These are phyloP conservation scores for Knipowitschia caucasica DNA, from an alignment of 2,797 vertebrate genomes.

Conservation along the genomic window DNA sequence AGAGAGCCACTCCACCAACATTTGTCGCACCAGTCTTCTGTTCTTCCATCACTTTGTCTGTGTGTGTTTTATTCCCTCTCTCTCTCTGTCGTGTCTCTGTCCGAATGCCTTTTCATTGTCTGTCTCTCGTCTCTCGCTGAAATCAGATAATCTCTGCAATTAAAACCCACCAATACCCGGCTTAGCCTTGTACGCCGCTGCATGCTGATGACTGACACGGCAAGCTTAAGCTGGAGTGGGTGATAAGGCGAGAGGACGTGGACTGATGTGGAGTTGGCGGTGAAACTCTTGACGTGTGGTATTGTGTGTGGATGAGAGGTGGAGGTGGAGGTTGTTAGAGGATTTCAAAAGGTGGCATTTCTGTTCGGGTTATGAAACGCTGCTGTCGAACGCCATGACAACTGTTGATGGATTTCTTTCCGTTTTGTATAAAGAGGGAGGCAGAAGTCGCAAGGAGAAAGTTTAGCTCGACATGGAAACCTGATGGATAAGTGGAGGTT, in stretches of 20 bases:
- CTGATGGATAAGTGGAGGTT: conserved; percentile 7
- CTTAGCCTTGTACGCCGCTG: conserved; percentile 13
- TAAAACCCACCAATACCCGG: conserved; percentile 36
- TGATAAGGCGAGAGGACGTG: conserved; percentile 46
- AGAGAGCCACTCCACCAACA: too few species aligned
- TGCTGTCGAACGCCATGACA: conserved; percentile 2
- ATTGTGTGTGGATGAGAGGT: conserved; percentile 1
- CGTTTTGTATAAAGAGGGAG: background rate
- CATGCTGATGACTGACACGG: conserved; percentile 31
- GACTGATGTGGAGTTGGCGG: conserved; percentile 35
- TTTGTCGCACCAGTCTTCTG: background rate
- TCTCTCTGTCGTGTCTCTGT: conserved; percentile 13
- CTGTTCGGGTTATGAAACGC: conserved; percentile 10
- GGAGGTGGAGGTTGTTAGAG: background rate
- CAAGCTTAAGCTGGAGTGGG: conserved; percentile 42
- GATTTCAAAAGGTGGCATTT: conserved; percentile 7
- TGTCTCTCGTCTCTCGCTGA: background rate
- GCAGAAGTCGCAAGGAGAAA: too few species aligned
- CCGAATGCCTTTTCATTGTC: conserved; percentile 1
- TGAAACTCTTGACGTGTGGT: conserved; percentile 34
- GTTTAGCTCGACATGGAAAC: conserved; percentile 10
- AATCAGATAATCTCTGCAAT: conserved; percentile 60
- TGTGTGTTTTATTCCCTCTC: conserved; percentile 17
- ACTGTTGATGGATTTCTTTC: background rate
- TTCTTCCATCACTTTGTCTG: conserved; percentile 11